phyloP scores from a whole-genome alignment of 2,797 vertebrate species.

The Limosa lapponica region DNA sequence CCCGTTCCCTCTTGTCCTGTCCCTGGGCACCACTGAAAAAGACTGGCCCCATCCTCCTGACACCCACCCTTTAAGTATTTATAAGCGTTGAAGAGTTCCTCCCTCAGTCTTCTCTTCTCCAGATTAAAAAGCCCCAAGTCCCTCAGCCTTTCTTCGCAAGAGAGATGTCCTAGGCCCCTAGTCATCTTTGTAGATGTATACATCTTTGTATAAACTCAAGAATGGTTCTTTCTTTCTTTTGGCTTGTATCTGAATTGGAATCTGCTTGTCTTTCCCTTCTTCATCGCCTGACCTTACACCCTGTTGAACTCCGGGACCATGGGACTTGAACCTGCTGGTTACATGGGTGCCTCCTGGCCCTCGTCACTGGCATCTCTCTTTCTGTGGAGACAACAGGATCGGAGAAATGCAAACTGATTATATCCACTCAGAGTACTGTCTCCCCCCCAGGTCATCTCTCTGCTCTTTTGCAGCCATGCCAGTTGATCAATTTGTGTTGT shows the following conservation, averaged over 20 bases:
- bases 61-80: no score
- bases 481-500: neutral
- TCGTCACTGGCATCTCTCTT: neutral
- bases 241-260: neutral
- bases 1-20: no score
- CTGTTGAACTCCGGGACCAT: neutral
- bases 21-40: no score
- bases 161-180: no score
- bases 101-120: no score
- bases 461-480: neutral
- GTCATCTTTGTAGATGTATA: no score
- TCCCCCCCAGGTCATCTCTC: neutral
- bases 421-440: neutral
- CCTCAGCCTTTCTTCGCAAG: no score
- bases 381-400: neutral
- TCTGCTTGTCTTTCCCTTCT: neutral
- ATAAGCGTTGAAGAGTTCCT: no score
- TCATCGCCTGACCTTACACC: neutral
- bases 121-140: no score
- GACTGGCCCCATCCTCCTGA: no score
- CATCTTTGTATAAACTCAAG: neutral
- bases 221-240: neutral
- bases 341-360: neutral
- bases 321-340: neutral
- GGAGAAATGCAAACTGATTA: neutral